Base-by-base conservation (phyloP, 2,888 invertebrate species). In the Coelinius sp. region DNA sequence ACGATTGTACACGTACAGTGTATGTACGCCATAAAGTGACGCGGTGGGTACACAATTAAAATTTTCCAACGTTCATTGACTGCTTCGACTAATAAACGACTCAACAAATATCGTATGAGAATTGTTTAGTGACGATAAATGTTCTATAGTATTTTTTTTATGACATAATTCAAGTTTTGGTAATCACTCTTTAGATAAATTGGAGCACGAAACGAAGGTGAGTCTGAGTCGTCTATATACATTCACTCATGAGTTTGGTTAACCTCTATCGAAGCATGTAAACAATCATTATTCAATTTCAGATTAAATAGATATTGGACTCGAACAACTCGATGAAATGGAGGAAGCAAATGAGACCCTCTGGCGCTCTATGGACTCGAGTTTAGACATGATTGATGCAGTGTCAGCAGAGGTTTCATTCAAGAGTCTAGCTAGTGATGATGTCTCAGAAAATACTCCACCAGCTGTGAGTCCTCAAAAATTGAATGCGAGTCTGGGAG, bases 291-390 rank as follows among this genome's bases (percentile, higher is more conserved):
- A n/a, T 41, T n/a, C n/a, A 10, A 5, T 41, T n/a, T 12, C n/a
- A 41, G 41, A n/a, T 41, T 41, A 1, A n/a, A 66, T 35, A 31
- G 1, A 3, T 52, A 17, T 35, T 52, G 10, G n/a, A 49, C 25
- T 27, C 22, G 7, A 14, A 20, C 2, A 44, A 14, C 53, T 53
- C 24, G 20, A 56, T 12, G 59, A 59, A 31, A 20, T 38, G 62
- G 38, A 69, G 4, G 38, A 68, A 12, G 3, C 27, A 10, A 10
- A 12, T 41, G 53, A 63, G 14, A 46, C 49, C 8, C 46, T 49
- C 22, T 63, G 69, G 69, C 69, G 52, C 35, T 69, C 69, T 5
- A 35, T 52, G 1, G 63, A 69, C 14, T 49, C 52, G 2, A 52
- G 49, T 49, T 49, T 63, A 35, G 49, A 49, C 14, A 27, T 46